These are phyloP conservation scores for Dipodomys spectabilis DNA, from an alignment of 2,113 vertebrate species.

Conservation along the genomic window DNA sequence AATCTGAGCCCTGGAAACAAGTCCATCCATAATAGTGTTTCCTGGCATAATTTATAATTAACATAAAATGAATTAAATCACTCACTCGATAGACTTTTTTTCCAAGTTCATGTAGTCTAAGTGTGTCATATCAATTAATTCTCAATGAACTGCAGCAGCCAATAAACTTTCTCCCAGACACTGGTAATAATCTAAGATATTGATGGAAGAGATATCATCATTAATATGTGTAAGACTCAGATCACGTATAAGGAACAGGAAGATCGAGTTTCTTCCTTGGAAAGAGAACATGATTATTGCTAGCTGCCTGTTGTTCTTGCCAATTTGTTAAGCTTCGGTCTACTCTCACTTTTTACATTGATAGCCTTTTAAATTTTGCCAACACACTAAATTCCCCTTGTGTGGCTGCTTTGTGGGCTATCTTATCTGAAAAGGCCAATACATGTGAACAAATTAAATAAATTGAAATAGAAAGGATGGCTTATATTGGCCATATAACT, in stretches of 20 bases:
- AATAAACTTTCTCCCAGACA: conserved; percentile 80
- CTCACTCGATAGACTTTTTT: conserved; percentile 79
- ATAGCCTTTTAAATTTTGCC: conserved; percentile 64
- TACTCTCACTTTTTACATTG: conserved; percentile 46
- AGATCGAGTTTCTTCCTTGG: conserved; percentile 49
- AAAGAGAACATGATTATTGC: conserved; percentile 53
- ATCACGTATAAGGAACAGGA: background rate
- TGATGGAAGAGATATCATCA: conserved; percentile 73
- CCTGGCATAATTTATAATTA: conserved; percentile 84
- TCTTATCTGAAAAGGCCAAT: conserved; percentile 59
- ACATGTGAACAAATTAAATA: conserved; percentile 60
- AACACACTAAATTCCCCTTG: background rate
- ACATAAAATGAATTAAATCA: conserved; percentile 81
- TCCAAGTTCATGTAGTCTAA: conserved; percentile 79
- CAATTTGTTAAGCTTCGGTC: conserved; percentile 57
- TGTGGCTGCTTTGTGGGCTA: background rate
- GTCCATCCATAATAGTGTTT: conserved; percentile 77
- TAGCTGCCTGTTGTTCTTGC: conserved; percentile 34
- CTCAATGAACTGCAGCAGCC: conserved; percentile 82
- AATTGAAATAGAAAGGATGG: conserved; percentile 31
- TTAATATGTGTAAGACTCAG: conserved; percentile 71
- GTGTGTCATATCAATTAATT: conserved; percentile 83
- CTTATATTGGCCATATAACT: conserved; percentile 55
- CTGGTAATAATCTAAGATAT: conserved; percentile 80
- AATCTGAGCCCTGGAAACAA: conserved; percentile 76